Base-by-base conservation (phyloP, 2,113 vertebrate species). In the Gnathochromis pfefferi region DNA sequence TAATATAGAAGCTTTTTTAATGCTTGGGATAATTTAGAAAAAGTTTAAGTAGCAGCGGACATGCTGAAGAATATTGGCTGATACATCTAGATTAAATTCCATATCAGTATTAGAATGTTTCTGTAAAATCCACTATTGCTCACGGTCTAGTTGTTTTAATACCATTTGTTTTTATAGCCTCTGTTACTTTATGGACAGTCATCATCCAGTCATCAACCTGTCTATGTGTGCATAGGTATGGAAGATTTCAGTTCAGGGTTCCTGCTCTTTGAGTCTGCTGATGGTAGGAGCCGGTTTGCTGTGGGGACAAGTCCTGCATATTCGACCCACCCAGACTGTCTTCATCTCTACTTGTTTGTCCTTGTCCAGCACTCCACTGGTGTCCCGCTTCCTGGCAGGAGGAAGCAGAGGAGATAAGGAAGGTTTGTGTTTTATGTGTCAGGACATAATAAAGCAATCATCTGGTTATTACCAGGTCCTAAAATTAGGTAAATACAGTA, bases 301-400 rank as follows among this genome's bases (percentile, higher is more conserved):
- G 0, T 99, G 98, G 98, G 99, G 98, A 51, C 97, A 98, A 82
- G 93, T 98, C 33, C 95, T 99, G n/a, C 96, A 87, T 49, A 98
- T 99, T 85, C 96, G 96, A 80, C 97, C 97, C 87, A 96, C 97
- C 3, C 98, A 99, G 95, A 99, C 97, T 0, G 97, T 99, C 93
- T 99, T 99, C 93, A 97, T 99, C 89, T 98, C 98, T 42, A 97
- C 97, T 21, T 99, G 98, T 93, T 95, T 99, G 68, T 99, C 99
- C 78, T 95, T 99, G 87, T 99, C 99, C 40, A 99, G 98, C 95
- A 99, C 99, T 0, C 99, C 99, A 0, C 84, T 99, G 6, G 98
- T 99, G 89, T 99, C 98, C 70, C 97, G 97, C 87, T 99, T 99
- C 92, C 97, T 99, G 14, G 94, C 96, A 68, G 97, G 98, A 38